phyloP scores from a whole-genome alignment of 2,113 vertebrate species.

The Oreochromis spilurus region DNA sequence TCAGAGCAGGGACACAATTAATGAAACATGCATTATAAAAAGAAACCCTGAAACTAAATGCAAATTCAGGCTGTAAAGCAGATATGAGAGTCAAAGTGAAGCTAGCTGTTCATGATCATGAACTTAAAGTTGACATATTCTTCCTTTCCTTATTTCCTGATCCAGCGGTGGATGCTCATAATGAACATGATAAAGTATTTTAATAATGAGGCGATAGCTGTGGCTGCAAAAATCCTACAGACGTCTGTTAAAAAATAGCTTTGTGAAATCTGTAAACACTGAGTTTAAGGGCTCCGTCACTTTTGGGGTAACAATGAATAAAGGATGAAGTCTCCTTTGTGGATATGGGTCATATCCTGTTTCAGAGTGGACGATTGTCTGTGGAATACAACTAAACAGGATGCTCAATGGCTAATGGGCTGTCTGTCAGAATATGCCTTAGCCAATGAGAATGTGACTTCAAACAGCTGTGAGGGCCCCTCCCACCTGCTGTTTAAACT shows the following conservation, averaged over 20 bases:
- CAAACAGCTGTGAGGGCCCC: not conserved
- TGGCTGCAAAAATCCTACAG: not conserved
- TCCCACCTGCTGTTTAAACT: not conserved
- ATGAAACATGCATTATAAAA: not conserved
- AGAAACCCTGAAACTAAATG: not conserved
- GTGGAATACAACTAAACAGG: not conserved
- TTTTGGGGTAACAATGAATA: not conserved
- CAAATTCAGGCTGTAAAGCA: not conserved
- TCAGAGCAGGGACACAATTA: not conserved
- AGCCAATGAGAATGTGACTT: not conserved
- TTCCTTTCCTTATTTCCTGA: not conserved
- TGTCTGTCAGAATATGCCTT: not conserved
- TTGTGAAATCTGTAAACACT: rapidly evolving
- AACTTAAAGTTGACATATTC: not conserved
- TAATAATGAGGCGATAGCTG: not conserved
- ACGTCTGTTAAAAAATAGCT: rapidly evolving
- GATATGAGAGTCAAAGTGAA: rapidly evolving
- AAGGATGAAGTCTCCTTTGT: not conserved
- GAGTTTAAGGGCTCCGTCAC: not conserved
- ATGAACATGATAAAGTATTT: rapidly evolving
- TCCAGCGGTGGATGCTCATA: not conserved
- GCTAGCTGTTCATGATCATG: not conserved
- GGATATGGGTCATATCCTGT: rapidly evolving
- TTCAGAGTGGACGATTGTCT: not conserved
- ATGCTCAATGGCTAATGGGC: not conserved